These are phyloP conservation scores for Circaetus gallicus DNA, from an alignment of 2,113 vertebrate species.

Conservation along the genomic window DNA sequence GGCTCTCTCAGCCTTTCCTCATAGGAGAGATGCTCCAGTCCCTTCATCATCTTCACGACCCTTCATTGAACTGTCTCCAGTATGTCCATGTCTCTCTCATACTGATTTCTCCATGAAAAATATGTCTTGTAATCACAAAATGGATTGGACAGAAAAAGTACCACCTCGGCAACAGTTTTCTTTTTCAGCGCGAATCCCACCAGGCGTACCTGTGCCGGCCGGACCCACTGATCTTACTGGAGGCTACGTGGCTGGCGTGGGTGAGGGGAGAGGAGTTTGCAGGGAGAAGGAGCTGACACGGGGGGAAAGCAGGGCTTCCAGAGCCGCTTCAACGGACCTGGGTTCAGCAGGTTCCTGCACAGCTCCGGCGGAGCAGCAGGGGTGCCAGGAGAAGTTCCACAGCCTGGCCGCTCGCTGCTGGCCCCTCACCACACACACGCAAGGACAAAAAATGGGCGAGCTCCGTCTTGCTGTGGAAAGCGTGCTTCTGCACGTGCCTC, in stretches of 20 bases:
- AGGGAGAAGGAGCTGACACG: not conserved
- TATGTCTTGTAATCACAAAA: not conserved
- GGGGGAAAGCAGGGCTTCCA: not conserved
- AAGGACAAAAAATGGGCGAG: not conserved
- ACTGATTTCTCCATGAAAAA: not conserved
- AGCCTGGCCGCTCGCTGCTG: not conserved
- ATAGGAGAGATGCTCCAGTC: not conserved
- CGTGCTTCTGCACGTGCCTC: not conserved
- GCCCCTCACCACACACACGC: fast-evolving
- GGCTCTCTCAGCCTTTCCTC: not conserved
- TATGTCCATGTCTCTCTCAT: not conserved
- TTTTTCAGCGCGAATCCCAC: fast-evolving
- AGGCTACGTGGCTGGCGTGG: not conserved
- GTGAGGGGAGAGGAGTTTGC: not conserved
- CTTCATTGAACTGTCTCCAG: not conserved
- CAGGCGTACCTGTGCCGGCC: not conserved
- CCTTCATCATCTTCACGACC: not conserved
- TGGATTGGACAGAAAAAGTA: not conserved
- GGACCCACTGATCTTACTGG: fast-evolving
- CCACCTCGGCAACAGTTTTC: not conserved
- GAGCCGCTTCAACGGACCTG: not conserved
- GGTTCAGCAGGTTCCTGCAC: not conserved
- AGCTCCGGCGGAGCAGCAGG: not conserved
- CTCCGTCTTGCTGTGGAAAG: not conserved
- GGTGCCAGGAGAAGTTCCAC: not conserved